Base-by-base conservation (phyloP, 2,888 invertebrate genomes). In the Eristalis arbustorum region DNA sequence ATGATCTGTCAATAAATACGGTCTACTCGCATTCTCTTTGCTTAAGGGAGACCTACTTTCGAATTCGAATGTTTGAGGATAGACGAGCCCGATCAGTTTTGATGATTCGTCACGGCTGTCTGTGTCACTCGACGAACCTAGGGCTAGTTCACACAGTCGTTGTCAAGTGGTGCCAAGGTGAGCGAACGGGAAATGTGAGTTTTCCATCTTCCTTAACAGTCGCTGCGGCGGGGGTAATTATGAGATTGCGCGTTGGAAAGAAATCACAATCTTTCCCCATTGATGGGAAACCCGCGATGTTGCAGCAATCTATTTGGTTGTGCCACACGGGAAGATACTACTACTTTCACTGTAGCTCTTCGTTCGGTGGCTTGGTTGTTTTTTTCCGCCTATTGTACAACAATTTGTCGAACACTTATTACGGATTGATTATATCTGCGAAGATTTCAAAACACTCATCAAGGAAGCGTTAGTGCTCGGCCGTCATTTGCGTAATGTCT, bases 1-100 rank as follows among this genome's bases (percentile, higher is more conserved):
- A 80, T 80, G 72, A 76, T 80, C 76, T 84, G 84, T 81, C 84
- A 77, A 81, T 81, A 81, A 73, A 64, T 68, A 56, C 73, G 67
- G 80, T 72, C 72, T 63, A 75, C 49, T 42, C 22, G 23, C 22
- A 13, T 40, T 59, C 40, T 11, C 42, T 31, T 31, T 31, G 64
- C 31, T 31, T 6, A 11, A 42, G 72, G 25, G 59, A 57, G 79
- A 79, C 79, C 79, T 62, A 79, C 79, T 79, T 79, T 79, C 34
- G 14, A 59, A 8, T 79, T 79, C 34, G 14, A 59, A 8, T 37
- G 37, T 37, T 37, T 37, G 18, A 2, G 18, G 49, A 49, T 49
- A n/a, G 42, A n/a, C 18, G n/a, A 14, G 5, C 40, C 40, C 10
- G 40, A n/a, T 42, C 40, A n/a, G 18, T 18, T 49, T 49, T 5